A percentile compares a stretch with the other conserved stretches of the same genome.
Evolutionary conservation across 2,888 invertebrate genomes (phyloP).

Genomic region (Agriopis marginaria): DNA sequence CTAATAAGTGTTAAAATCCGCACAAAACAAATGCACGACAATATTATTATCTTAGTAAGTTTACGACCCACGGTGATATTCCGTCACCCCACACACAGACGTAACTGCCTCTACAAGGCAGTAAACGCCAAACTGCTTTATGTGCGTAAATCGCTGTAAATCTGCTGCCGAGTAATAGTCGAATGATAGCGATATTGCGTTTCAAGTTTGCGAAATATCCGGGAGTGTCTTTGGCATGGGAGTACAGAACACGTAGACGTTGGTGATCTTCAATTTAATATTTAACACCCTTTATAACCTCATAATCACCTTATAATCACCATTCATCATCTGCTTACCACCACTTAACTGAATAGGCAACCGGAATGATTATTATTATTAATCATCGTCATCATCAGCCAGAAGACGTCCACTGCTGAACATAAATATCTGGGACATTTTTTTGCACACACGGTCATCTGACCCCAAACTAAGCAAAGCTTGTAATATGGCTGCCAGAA

Average conservation of each 20-base stretch:
- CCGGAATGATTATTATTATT: no score
- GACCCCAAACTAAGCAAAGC: no score
- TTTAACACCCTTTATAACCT: neutral
- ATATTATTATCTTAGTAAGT: slow-evolving; percentile 19
- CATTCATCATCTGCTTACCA: neutral
- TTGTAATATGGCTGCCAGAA: no score
- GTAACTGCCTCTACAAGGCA: slow-evolving; percentile 45
- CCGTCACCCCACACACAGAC: slow-evolving; percentile 47
- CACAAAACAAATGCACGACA: slow-evolving; percentile 8
- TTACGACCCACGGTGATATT: slow-evolving; percentile 33
- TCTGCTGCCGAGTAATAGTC: slow-evolving; percentile 44
- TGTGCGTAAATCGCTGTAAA: slow-evolving; percentile 55
- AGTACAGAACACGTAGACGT: neutral
- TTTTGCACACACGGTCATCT: no score
- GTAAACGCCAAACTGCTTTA: slow-evolving; percentile 62
- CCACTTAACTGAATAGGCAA: no score
- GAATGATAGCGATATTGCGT: slow-evolving; percentile 43
- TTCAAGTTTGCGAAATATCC: slow-evolving; percentile 42
- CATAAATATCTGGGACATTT: no score
- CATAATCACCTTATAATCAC: neutral
- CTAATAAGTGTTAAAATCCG: neutral
- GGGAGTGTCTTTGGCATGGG: slow-evolving; percentile 20
- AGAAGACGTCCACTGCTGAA: no score
- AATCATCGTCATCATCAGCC: no score
- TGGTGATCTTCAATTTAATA: neutral